Evolutionary conservation across 2,888 invertebrate species (phyloP).

Genomic region (Thera obeliscata): DNA sequence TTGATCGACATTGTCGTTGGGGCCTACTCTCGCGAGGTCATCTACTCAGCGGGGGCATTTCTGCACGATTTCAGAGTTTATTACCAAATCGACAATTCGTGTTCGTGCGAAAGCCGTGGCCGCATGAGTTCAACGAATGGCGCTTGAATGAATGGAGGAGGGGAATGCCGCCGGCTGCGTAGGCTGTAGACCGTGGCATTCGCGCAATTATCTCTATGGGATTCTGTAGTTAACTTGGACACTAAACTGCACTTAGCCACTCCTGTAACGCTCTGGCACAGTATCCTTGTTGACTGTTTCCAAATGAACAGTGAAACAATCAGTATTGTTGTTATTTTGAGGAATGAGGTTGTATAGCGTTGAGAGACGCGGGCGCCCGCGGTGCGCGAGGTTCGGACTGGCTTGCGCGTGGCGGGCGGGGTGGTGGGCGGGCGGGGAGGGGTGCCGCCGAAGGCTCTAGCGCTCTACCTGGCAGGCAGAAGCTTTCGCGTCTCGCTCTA

Average conservation of each 20-base stretch:
- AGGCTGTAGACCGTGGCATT: conserved; percentile 81
- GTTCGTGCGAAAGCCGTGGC: conserved; percentile 64
- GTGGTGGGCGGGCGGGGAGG: not conserved
- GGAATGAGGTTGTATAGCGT: conserved; percentile 55
- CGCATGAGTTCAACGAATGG: conserved; percentile 79
- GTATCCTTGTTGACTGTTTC: conserved; percentile 25
- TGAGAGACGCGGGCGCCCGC: conserved; percentile 69
- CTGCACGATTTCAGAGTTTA: conserved; percentile 56
- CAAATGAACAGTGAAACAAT: conserved; percentile 41
- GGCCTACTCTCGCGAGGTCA: conserved; percentile 57
- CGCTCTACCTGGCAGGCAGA: conserved; percentile 62
- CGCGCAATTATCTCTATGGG: conserved; percentile 67
- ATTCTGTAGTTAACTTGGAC: conserved; percentile 27
- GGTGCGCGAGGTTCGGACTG: conserved; percentile 70
- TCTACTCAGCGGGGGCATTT: conserved; percentile 63
- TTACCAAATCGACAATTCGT: conserved; percentile 56
- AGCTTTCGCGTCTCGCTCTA: conserved; percentile 70
- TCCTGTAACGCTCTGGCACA: conserved; percentile 28
- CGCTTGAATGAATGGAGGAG: conserved; percentile 80
- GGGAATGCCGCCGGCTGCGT: conserved; percentile 81
- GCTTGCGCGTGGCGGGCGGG: conserved; percentile 53
- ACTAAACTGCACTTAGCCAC: conserved; percentile 47
- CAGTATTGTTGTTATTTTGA: conserved; percentile 58
- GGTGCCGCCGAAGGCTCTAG: conserved; percentile 50
- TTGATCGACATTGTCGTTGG: conserved; percentile 80